A percentile compares a stretch with the other conserved stretches of the same genome.
phyloP scores from a whole-genome alignment of 1,140 invertebrate species.

The Meloidogyne floridensis region DNA sequence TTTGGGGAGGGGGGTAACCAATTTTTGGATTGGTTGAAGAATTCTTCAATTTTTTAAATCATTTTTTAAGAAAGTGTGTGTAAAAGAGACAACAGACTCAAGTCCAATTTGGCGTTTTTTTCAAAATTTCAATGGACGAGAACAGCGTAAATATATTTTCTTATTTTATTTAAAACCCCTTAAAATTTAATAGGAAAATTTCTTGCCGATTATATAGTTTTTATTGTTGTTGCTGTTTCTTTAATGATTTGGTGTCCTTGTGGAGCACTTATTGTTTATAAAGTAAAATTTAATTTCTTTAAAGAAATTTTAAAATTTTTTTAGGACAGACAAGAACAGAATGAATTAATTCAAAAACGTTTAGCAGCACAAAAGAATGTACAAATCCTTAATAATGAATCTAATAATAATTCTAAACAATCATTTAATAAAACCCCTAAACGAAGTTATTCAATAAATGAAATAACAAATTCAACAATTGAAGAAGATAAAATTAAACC shows the following conservation, averaged over 20 bases:
- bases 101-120: constrained; percentile 45
- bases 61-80: constrained; percentile 44
- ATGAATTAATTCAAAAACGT: constrained; percentile 3
- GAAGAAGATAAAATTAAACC: neutral
- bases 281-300: constrained; percentile 10
- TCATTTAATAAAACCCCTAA: neutral
- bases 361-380: constrained; percentile 14
- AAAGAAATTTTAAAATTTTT: neutral
- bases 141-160: constrained; percentile 31
- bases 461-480: neutral
- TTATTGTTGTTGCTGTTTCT: constrained; percentile 39
- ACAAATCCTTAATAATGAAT: constrained; percentile 1
- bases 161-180: neutral
- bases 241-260: constrained; percentile 48
- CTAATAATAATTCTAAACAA: neutral
- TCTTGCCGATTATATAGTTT: constrained; percentile 48
- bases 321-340: constrained; percentile 26
- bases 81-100: constrained; percentile 43
- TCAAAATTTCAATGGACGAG: constrained; percentile 36
- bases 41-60: constrained; percentile 4
- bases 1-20: no score
- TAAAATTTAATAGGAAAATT: constrained; percentile 37
- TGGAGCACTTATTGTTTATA: constrained; percentile 44
- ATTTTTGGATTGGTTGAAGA: no score
- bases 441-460: constrained; percentile 13